A percentile compares a stretch with the other conserved stretches of the same genome.
phyloP scores from a whole-genome alignment of 2,797 vertebrate genomes.

The Chelon auratus region DNA sequence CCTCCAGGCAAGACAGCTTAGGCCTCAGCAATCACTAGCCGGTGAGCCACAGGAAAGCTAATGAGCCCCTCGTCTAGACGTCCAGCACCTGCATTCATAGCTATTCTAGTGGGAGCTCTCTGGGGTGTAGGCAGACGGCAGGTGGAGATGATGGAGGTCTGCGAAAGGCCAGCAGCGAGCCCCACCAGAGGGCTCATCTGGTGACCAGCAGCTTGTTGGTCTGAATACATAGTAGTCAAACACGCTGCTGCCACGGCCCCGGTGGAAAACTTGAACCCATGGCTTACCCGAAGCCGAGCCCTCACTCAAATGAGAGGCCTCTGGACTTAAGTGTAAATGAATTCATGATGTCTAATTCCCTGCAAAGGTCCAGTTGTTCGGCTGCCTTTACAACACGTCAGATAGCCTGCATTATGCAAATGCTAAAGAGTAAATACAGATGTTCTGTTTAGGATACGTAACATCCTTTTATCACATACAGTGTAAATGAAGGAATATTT shows the following conservation, averaged over 20 bases:
- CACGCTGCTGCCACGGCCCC: conserved; percentile 38
- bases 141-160: conserved; percentile 80
- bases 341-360: conserved; percentile 66
- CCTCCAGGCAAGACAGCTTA: conserved; percentile 76
- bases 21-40: conserved; percentile 84
- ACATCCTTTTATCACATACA: no score
- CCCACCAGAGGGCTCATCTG: conserved; percentile 68
- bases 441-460: conserved; percentile 37
- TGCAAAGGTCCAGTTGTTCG: conserved; percentile 57
- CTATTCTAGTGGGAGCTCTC: conserved; percentile 70
- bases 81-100: conserved; percentile 81
- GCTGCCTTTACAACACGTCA: conserved; percentile 31
- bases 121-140: conserved; percentile 74
- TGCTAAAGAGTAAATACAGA: conserved; percentile 49
- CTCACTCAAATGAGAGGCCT: conserved; percentile 47
- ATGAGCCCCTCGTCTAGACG: conserved; percentile 85
- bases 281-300: conserved; percentile 59
- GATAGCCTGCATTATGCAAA: conserved; percentile 37
- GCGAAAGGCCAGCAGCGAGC: conserved; percentile 71
- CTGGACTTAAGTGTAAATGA: conserved; percentile 58
- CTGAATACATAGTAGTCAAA: conserved; percentile 74
- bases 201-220: conserved; percentile 66
- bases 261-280: conserved; percentile 56
- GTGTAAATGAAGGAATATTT: no score
- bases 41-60: conserved; percentile 85